A percentile compares a stretch with the other conserved stretches of the same genome.
These are phyloP conservation scores for Casuarius casuarius DNA, from an alignment of 2,113 vertebrate genomes.

Conservation along the genomic window DNA sequence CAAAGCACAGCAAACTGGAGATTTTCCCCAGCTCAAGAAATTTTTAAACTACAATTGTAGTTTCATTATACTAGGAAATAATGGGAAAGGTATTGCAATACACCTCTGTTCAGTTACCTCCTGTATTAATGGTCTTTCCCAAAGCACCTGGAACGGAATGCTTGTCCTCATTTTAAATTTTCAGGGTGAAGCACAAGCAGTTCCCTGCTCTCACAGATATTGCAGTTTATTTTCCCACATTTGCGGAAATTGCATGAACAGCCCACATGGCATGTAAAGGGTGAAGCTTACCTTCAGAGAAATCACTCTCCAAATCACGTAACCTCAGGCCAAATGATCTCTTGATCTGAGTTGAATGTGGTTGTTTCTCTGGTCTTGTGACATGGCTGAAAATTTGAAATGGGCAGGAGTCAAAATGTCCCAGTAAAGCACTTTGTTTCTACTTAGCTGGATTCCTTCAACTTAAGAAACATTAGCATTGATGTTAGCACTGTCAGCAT, in stretches of 20 bases:
- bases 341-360: not conserved
- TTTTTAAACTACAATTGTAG: not conserved
- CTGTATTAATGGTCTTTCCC: not conserved
- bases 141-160: not conserved
- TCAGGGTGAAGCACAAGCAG: not conserved
- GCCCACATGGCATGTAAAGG: not conserved
- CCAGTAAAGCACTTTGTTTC: not conserved
- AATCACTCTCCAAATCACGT: not conserved
- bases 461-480: accelerated
- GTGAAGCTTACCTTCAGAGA: not conserved
- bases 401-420: not conserved
- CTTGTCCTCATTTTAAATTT: not conserved
- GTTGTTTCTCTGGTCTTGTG: not conserved
- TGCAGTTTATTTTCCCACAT: not conserved
- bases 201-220: not conserved
- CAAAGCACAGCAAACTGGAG: not conserved
- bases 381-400: not conserved
- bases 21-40: not conserved
- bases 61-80: not conserved
- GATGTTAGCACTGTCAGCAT: not conserved
- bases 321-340: not conserved
- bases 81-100: not conserved
- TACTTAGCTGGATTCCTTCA: not conserved
- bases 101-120: not conserved
- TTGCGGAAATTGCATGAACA: not conserved